Percentiles rank a stretch among this genome's conserved stretches.
Evolutionary conservation across 2,113 vertebrate species (phyloP).

Genomic region (Toxostoma redivivum): DNA sequence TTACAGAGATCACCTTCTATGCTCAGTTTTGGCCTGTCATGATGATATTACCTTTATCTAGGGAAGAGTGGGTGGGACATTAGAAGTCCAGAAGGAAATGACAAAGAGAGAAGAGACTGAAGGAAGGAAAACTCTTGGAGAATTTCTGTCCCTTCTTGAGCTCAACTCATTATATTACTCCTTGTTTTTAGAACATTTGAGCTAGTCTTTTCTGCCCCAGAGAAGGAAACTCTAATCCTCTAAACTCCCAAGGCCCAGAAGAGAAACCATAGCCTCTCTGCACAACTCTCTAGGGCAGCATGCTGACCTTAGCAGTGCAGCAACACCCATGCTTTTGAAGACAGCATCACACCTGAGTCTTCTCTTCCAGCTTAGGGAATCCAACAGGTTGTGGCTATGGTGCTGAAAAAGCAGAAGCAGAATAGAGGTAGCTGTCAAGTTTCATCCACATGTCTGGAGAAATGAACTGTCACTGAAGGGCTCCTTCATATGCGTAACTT

Average conservation of each 20-base stretch:
- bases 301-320: neutral
- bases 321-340: neutral
- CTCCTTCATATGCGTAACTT: neutral
- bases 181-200: neutral
- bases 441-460: neutral
- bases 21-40: neutral
- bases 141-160: neutral
- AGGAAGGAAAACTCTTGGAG: neutral
- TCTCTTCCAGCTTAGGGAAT: neutral
- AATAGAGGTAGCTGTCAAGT: neutral
- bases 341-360: neutral
- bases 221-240: neutral
- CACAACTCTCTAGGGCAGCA: neutral
- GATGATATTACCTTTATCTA: neutral
- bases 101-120: neutral
- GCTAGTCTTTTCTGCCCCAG: neutral
- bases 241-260: neutral
- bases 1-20: neutral
- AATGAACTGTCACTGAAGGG: neutral
- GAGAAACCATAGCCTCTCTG: neutral
- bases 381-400: accelerated
- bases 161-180: neutral
- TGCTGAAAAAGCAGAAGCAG: neutral
- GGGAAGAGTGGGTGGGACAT: neutral
- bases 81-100: neutral